phyloP scores from a whole-genome alignment of 2,888 invertebrate species.

The Rhimphoctona megacephalus region DNA sequence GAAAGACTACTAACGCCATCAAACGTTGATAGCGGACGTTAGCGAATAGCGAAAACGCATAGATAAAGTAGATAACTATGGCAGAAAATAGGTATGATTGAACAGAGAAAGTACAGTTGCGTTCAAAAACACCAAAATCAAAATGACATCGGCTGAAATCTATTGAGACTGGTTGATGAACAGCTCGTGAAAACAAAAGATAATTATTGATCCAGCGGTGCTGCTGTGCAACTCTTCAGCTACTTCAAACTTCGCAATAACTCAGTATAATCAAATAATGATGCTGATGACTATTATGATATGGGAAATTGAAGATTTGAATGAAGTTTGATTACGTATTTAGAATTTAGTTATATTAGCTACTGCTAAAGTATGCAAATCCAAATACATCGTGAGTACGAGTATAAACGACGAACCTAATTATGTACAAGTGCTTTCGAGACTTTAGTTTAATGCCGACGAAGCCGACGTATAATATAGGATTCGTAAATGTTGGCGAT shows the following conservation, averaged over 20 bases:
- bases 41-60: too few relatives aligned
- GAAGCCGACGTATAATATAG: neutral
- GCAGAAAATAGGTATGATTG: neutral
- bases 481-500: constrained; percentile 6
- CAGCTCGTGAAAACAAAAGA: neutral
- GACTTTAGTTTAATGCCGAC: neutral
- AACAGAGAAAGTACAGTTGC: neutral
- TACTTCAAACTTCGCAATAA: neutral
- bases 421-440: constrained; percentile 5
- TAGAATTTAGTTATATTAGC: neutral
- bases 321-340: neutral
- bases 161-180: neutral
- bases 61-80: constrained; percentile 10
- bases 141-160: neutral
- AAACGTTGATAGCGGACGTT: neutral
- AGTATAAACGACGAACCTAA: neutral
- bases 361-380: neutral
- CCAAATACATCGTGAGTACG: neutral
- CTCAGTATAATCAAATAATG: neutral
- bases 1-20: constrained; percentile 7
- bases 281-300: neutral
- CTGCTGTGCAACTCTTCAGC: neutral
- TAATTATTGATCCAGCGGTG: neutral
- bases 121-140: neutral
- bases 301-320: neutral